These are phyloP conservation scores for Oscheius onirici DNA, from an alignment of 2,888 invertebrate species.

Conservation along the genomic window DNA sequence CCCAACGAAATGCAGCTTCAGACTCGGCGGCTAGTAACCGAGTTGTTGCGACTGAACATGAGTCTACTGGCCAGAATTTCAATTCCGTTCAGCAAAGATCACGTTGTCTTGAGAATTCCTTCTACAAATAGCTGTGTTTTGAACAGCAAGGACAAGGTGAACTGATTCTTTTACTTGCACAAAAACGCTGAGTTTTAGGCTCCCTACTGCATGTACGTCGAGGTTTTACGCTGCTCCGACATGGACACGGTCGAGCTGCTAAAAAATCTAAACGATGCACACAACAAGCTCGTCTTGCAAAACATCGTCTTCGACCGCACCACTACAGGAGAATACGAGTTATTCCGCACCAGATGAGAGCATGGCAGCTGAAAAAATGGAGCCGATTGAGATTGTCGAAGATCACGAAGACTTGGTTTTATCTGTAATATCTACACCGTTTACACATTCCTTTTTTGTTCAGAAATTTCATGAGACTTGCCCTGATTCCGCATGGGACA, in stretches of 20 bases:
- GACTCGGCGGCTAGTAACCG: conserved; percentile 72
- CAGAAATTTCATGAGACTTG: conserved; percentile 16
- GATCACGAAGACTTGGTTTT: conserved; percentile 61
- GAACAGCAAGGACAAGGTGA: conserved; percentile 95
- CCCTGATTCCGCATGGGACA: conserved; percentile 34
- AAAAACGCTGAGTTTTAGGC: conserved; percentile 77
- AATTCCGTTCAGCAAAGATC: conserved; percentile 88
- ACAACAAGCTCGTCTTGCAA: conserved; percentile 31
- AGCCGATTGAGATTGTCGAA: conserved; percentile 61
- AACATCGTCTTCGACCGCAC: conserved; percentile 8
- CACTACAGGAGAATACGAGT: conserved; percentile 15
- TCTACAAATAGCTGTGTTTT: conserved; percentile 96
- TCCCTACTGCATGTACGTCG: conserved; percentile 96
- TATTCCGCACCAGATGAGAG: conserved; percentile 6
- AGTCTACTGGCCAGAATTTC: conserved; percentile 97
- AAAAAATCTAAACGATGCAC: conserved; percentile 30
- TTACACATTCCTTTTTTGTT: neutral
- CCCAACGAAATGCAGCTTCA: neutral
- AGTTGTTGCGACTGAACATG: conserved; percentile 89
- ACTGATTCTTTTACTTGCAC: conserved; percentile 12
- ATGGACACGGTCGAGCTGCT: conserved; percentile 30
- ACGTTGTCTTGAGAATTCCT: conserved; percentile 94
- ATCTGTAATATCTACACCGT: neutral
- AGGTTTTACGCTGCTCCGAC: conserved; percentile 77
- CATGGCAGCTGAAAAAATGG: neutral